Conservation (phyloP, 2,797 vertebrate genomes). For the Orientallactaga sibirica region DNA sequence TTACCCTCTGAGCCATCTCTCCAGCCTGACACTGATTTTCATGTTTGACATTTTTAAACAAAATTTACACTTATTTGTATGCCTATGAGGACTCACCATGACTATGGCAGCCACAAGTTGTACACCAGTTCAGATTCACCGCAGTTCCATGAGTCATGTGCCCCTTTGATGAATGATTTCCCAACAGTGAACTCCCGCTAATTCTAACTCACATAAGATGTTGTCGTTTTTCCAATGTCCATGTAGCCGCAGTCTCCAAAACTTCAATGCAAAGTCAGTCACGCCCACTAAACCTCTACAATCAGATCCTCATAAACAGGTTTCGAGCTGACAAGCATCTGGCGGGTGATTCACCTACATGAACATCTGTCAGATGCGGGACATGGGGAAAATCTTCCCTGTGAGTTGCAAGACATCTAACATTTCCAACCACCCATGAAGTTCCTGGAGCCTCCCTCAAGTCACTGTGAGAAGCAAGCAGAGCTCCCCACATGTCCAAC, state of each 20-base stretch:
- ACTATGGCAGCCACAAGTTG: background rate
- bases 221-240: background rate
- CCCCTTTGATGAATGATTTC: background rate
- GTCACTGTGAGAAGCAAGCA: background rate
- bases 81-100: background rate
- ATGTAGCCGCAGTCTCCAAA: background rate
- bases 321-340: background rate
- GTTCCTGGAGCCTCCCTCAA: background rate
- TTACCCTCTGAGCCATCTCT: too few species aligned
- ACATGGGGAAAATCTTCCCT: background rate
- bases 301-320: background rate
- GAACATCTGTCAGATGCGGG: background rate
- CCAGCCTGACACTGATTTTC: background rate
- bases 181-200: background rate
- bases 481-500: background rate
- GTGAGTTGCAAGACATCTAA: background rate
- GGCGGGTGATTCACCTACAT: background rate
- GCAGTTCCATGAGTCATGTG: background rate
- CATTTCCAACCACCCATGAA: background rate
- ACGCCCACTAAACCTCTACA: rapidly evolving
- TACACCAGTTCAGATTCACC: background rate
- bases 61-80: background rate
- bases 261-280: background rate
- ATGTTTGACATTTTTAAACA: background rate
- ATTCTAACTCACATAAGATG: background rate